Percentiles rank a stretch among this genome's conserved stretches.
phyloP scores from a whole-genome alignment of 2,888 invertebrate genomes.

The Dendrolimus pini region DNA sequence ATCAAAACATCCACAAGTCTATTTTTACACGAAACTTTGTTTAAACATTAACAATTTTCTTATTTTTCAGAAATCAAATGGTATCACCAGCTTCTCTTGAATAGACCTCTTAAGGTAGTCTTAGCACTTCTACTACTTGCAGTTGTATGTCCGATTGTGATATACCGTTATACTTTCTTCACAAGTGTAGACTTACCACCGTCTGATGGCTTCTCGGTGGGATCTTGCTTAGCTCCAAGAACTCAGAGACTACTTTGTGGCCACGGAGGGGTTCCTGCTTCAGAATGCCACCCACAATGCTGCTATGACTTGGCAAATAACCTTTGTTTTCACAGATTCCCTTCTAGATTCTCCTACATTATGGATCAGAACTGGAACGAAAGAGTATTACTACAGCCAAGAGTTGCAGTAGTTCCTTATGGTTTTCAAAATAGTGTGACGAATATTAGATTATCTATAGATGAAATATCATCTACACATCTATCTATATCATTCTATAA shows the following conservation, averaged over 20 bases:
- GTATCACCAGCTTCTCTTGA: slow-evolving; percentile 53
- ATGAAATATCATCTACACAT: slow-evolving; percentile 53
- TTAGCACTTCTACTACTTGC: slow-evolving; percentile 30
- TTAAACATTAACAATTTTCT: neutral
- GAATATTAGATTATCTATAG: slow-evolving; percentile 41
- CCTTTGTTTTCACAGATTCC: slow-evolving; percentile 71
- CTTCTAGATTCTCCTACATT: slow-evolving; percentile 69
- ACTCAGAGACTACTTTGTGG: slow-evolving; percentile 51
- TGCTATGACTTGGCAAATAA: slow-evolving; percentile 60
- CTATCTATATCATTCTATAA: slow-evolving; percentile 50
- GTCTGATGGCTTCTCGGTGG: slow-evolving; percentile 52
- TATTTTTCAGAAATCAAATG: slow-evolving; percentile 53
- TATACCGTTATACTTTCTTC: slow-evolving; percentile 47
- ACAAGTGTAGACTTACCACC: slow-evolving; percentile 35
- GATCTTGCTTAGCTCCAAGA: slow-evolving; percentile 51
- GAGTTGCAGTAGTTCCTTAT: slow-evolving; percentile 47
- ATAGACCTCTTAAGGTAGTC: slow-evolving; percentile 45
- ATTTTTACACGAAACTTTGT: no score
- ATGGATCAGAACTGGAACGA: slow-evolving; percentile 47
- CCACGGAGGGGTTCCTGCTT: slow-evolving; percentile 30
- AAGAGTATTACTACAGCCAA: slow-evolving; percentile 37
- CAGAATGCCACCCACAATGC: slow-evolving; percentile 61
- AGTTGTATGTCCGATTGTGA: slow-evolving; percentile 39
- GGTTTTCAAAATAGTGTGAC: slow-evolving; percentile 31
- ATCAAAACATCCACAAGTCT: no score